Conservation (phyloP, 2,888 invertebrate genomes). For the Muscina levida region DNA sequence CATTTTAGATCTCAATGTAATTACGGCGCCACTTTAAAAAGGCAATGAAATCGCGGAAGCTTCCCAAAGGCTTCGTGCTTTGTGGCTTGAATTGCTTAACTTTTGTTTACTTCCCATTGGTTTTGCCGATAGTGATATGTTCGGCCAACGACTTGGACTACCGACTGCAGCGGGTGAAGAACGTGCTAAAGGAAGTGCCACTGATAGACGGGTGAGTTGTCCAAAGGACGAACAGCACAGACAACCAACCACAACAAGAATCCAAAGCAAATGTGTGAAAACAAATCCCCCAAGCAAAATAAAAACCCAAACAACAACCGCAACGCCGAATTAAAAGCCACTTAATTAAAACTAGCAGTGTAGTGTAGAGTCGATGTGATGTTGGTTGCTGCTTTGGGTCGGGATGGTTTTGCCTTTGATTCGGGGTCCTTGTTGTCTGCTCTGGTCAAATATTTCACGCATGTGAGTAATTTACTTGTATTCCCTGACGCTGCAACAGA, state of each 20-base stretch:
- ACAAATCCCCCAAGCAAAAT: conserved; percentile 35
- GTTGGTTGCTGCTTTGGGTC: conserved; percentile 1
- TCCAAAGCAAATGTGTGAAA: conserved; percentile 43
- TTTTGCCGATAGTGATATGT: conserved; percentile 77
- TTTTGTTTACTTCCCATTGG: conserved; percentile 78
- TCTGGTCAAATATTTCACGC: conserved; percentile 45
- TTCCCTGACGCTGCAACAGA: conserved; percentile 45
- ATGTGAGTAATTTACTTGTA: not conserved
- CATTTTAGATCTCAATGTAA: conserved; percentile 76
- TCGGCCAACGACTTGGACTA: conserved; percentile 81
- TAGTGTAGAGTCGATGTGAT: conserved; percentile 47
- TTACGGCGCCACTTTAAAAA: conserved; percentile 73
- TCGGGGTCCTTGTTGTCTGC: conserved; percentile 19
- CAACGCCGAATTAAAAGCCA: conserved; percentile 48
- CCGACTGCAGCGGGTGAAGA: conserved; percentile 82
- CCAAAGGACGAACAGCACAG: not conserved
- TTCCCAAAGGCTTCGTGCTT: conserved; percentile 79
- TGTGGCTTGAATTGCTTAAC: conserved; percentile 80
- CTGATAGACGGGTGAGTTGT: conserved; percentile 83
- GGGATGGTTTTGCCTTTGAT: not conserved
- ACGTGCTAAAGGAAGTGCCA: conserved; percentile 83
- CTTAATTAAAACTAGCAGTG: conserved; percentile 55
- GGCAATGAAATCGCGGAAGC: conserved; percentile 80
- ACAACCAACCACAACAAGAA: conserved; percentile 19
- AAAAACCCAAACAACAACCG: not conserved